A percentile compares a stretch with the other conserved stretches of the same genome.
Conservation (phyloP, 2,797 vertebrate genomes). For the Cossypha caffra region DNA sequence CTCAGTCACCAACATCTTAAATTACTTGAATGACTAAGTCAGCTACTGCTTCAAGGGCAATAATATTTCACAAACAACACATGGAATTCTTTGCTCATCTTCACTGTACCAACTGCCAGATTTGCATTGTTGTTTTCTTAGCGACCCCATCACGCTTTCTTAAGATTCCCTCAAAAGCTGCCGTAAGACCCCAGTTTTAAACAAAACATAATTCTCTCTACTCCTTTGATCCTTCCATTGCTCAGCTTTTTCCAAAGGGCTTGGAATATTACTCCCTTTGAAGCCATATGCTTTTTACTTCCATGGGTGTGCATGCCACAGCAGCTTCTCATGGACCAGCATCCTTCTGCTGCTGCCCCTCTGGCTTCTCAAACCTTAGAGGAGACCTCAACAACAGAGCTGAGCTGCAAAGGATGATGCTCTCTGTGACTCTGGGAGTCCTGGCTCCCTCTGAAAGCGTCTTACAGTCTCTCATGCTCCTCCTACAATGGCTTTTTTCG, state of each 20-base stretch:
- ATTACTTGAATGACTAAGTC: background rate
- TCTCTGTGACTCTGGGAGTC: background rate
- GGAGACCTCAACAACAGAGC: background rate
- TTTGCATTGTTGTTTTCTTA: background rate
- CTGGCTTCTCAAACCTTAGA: background rate
- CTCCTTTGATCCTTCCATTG: slow-evolving; percentile 16
- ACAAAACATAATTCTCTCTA: background rate
- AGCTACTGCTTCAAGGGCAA: background rate
- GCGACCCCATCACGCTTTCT: background rate
- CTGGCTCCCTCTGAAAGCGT: background rate
- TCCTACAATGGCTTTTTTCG: background rate
- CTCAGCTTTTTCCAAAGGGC: background rate
- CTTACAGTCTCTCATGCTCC: background rate
- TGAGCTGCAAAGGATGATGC: background rate
- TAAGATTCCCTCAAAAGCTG: slow-evolving; percentile 18
- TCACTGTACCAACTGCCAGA: background rate
- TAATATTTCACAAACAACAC: background rate
- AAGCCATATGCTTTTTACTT: background rate
- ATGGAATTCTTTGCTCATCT: background rate
- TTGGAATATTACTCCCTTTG: background rate
- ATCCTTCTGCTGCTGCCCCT: background rate
- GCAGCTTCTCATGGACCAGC: background rate
- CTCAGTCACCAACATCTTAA: background rate
- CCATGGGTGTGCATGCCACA: accelerated
- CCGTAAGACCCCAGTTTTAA: background rate